Conservation (phyloP, 2,113 vertebrate genomes). For the Pterocles burchelli region DNA sequence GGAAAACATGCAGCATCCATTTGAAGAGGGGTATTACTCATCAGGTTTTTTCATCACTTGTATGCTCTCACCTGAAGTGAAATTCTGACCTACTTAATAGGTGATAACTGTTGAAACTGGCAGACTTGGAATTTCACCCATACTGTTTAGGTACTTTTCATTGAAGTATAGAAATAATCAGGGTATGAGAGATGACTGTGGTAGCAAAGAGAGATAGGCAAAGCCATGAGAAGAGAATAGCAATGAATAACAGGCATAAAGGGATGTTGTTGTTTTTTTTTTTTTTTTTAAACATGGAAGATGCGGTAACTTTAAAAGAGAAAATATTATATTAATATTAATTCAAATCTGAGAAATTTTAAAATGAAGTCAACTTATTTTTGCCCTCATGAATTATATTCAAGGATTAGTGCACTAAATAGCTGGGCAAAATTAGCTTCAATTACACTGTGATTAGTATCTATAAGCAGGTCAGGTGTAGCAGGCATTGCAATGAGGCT, state of each 20-base stretch:
- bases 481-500: not conserved
- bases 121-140: not conserved
- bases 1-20: not conserved
- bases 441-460: not conserved
- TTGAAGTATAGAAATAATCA: not conserved
- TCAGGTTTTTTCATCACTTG: not conserved
- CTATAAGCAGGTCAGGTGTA: not conserved
- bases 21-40: not conserved
- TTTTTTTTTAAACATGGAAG: not conserved
- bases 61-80: not conserved
- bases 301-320: not conserved
- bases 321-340: not conserved
- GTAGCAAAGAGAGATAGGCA: not conserved
- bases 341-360: not conserved
- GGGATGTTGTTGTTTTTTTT: not conserved
- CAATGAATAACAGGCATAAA: not conserved
- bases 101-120: not conserved
- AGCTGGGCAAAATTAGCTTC: not conserved
- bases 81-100: constrained; percentile 7
- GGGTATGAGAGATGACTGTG: not conserved
- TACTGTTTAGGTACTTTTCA: not conserved
- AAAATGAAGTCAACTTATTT: not conserved
- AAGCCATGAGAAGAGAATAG: not conserved
- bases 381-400: not conserved
- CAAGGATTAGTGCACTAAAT: not conserved